Conservation (phyloP, 2,888 invertebrate genomes). For the Noctuana brunneofusca region DNA sequence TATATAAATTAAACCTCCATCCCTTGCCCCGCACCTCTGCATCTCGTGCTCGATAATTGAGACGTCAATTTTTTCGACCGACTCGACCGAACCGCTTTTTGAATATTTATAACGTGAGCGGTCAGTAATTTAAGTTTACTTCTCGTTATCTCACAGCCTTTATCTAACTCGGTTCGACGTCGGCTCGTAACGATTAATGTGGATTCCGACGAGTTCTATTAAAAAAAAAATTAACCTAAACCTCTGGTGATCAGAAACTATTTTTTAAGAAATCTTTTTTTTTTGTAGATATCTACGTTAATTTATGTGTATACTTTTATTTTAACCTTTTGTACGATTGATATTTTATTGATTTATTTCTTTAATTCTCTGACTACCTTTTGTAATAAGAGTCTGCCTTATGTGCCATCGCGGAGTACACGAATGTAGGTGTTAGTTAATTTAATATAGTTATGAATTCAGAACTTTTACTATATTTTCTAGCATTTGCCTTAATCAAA, state of each 20-base stretch:
- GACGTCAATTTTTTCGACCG: slow-evolving; percentile 78
- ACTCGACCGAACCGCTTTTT: slow-evolving; percentile 56
- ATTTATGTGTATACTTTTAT: no score
- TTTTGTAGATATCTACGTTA: background rate
- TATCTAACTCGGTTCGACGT: slow-evolving; percentile 60
- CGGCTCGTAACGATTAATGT: slow-evolving; percentile 49
- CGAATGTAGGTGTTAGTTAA: no score
- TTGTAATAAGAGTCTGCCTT: no score
- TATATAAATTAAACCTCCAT: slow-evolving; percentile 71
- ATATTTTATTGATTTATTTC: no score
- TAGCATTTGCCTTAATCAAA: no score
- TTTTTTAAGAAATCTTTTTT: slow-evolving; percentile 22
- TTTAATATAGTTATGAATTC: no score
- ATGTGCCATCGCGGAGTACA: no score
- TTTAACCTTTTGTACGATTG: no score
- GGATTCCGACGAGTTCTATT: slow-evolving; percentile 46
- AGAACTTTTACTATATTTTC: no score
- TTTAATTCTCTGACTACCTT: no score
- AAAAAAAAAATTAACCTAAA: slow-evolving; percentile 21
- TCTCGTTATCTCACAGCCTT: slow-evolving; percentile 70
- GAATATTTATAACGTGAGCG: slow-evolving; percentile 78
- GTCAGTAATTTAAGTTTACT: slow-evolving; percentile 74
- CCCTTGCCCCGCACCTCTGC: slow-evolving; percentile 40
- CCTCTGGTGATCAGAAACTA: slow-evolving; percentile 15
- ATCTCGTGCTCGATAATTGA: slow-evolving; percentile 73